phyloP scores from a whole-genome alignment of 2,888 invertebrate genomes.

The Apamea anceps region DNA sequence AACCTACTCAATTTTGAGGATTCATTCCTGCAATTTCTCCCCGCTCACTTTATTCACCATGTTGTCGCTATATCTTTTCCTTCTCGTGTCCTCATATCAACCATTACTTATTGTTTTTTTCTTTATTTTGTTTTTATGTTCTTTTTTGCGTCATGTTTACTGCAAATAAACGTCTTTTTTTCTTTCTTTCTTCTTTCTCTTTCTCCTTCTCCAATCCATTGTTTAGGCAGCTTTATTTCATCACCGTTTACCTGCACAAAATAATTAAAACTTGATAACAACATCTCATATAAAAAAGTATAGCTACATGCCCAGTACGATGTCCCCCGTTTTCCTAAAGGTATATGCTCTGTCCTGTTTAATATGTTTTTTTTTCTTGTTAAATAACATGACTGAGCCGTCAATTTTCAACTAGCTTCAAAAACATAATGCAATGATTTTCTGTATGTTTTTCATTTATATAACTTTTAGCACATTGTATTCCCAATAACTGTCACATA shows the following conservation, averaged over 20 bases:
- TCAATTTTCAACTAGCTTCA: background rate
- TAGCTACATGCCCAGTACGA: background rate
- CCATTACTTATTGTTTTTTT: no score
- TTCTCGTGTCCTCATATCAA: no score
- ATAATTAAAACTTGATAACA: no score
- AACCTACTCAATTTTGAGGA: background rate
- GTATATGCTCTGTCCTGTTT: background rate
- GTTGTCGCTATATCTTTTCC: background rate
- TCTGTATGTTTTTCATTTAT: slow-evolving; percentile 9
- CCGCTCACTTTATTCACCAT: background rate
- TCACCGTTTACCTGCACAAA: background rate
- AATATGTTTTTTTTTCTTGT: background rate
- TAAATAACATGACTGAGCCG: background rate
- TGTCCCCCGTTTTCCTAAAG: background rate
- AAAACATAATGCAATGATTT: background rate
- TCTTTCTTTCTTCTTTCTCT: no score
- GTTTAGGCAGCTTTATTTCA: background rate
- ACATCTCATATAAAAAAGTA: background rate
- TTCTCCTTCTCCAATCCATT: background rate
- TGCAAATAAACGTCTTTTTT: no score
- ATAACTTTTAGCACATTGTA: background rate
- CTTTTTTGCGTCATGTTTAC: no score
- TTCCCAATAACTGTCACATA: background rate
- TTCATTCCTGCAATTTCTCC: background rate
- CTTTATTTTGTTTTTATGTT: no score